Evolutionary conservation across 2,888 invertebrate genomes (phyloP).

Genomic region (Macroteleia sp.): DNA sequence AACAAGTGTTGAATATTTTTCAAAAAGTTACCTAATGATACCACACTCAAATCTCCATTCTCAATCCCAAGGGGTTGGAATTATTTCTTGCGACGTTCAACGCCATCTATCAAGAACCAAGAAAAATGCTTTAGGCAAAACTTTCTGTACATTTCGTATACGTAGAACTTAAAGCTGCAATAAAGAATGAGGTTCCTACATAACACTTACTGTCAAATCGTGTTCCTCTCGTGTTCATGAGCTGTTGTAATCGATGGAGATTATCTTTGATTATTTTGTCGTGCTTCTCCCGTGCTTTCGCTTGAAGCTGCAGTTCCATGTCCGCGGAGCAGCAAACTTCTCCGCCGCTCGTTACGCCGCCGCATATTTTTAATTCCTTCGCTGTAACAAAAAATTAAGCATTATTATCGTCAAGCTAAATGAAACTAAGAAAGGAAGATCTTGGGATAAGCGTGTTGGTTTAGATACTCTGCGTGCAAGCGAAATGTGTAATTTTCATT

Average conservation of each 20-base stretch:
- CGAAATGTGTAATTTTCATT: constrained; percentile 25
- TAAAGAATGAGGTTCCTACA: constrained; percentile 28
- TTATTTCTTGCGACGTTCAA: no score
- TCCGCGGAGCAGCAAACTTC: constrained; percentile 88
- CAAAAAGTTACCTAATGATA: no score
- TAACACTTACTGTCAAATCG: constrained; percentile 93
- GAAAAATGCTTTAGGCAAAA: no score
- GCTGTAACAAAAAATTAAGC: constrained; percentile 71
- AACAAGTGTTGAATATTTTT: no score
- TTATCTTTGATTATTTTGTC: constrained; percentile 90
- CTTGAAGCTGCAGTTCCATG: constrained; percentile 89
- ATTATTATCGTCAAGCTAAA: background rate
- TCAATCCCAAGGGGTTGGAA: no score
- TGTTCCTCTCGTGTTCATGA: constrained; percentile 90
- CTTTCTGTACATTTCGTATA: no score
- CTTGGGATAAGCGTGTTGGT: background rate
- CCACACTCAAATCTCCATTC: no score
- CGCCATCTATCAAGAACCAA: no score
- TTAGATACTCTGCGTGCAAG: background rate
- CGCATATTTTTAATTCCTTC: constrained; percentile 80
- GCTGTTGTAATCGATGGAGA: constrained; percentile 89
- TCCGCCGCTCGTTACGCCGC: constrained; percentile 80
- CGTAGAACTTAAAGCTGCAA: no score
- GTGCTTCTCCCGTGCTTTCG: constrained; percentile 89
- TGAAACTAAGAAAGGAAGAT: background rate